Evolutionary conservation across 1,140 invertebrate genomes (phyloP), one percentile per base, ranked within the genome.

Genomic region (Drosophila nasuta): DNA sequence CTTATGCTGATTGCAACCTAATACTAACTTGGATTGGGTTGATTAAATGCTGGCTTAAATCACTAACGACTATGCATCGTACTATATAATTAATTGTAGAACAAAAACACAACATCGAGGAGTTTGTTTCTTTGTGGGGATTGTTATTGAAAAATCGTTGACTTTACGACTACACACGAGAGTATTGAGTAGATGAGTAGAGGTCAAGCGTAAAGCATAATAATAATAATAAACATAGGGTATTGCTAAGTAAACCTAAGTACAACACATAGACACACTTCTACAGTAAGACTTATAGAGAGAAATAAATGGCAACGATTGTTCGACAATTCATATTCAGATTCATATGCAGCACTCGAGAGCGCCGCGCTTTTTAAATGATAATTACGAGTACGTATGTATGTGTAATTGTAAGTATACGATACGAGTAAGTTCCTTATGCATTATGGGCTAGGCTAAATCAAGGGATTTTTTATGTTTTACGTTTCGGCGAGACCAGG

Each of bases 301-400:
- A 66, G 56, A 77, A 77, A 77, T 82, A 90, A 90, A 89, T 86
- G 86, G 86, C 81, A 85, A 90, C 85, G 87, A 90, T 90, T 90
- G 87, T 90, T 90, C 87, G 87, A 90, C 87, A 90, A 90, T 90
- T 90, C 87, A 73, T 64, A 76, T 69, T 68, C 72, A 68, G 48
- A 72, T 78, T 77, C 71, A 76, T 68, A 48, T 57, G 51, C 57
- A 71, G 62, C 52, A 75, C 81, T 25, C 0, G 28, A 62, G 58
- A 66, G 77, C 81, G 64, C 77, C 77, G 66, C 20, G 20, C 20
- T 25, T 25, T 25, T 52, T 67, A 85, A 83, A 83, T 70, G 45
- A 59, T 74, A 68, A 13, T 38, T 48, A 69, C 30, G 46, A 45
- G 35, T 57, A 70, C 52, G 13, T 49, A 20, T 43, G 48, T 41